Base-by-base conservation (phyloP, 35 echinoderm and acorn worm species). In the Eucidaris tribuloides region DNA sequence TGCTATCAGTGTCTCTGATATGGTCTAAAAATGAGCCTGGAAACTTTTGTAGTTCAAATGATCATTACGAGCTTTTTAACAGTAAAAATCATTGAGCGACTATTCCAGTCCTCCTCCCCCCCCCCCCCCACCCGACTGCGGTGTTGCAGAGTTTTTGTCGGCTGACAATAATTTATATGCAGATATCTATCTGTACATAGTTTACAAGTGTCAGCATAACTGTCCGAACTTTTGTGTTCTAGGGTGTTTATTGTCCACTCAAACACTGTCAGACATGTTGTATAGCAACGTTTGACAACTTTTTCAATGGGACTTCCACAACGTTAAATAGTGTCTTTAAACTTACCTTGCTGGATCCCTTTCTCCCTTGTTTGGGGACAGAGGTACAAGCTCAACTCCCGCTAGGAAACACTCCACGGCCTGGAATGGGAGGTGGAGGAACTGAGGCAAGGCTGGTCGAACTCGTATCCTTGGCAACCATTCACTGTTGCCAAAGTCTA, bases 401-500 rank as follows among this genome's bases (percentile, higher is more conserved):
- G 71, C 66, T 42, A 97, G 59, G 52, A 58, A 81, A 71, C 94
- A 97, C 77, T 97, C 89, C 22, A 97, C 89, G 4, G 94, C 94
- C 81, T 97, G 94, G 64, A 92, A 91, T 37, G 94, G 94, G 0
- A 97, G 77, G 38, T 89, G 94, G 0, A 97, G 77, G 46, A 97
- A 97, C 85, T 97, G 83, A 29, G 84, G 84, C 45, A 86, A 31
- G 14, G 85, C 70, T 4, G 80, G 54, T 20, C 76, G 71, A 0
- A 92, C 19, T 18, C 79, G 35, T 13, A 74, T 66, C 24, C 42
- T 70, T 3, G 62, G 62, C 32, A 97, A 65, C 80, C 89, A 91
- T 30, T 97, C 94, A 11, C 89, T 71, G 65, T 91, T 91, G 17
- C 94, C 94, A 80, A 88, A 97, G 78, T 97, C 94, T 1, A 97